Base-by-base conservation (phyloP, 64 coral and sea anemone species). In the Stichodactyla mertensii region DNA sequence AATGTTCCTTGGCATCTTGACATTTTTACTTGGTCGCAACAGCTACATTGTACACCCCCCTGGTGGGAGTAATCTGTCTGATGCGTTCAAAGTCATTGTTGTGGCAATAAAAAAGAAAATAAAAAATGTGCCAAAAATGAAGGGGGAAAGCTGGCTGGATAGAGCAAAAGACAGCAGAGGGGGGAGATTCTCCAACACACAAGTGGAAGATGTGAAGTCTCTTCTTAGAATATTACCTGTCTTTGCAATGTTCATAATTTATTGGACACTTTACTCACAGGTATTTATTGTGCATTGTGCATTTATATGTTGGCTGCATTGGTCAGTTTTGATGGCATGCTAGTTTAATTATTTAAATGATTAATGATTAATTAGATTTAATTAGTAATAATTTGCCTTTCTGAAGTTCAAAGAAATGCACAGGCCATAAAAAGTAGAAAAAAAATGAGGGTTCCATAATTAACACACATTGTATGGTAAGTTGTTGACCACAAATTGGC, bases 211-310 rank as follows among this genome's bases (percentile, higher is more conserved):
- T 61, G 87, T 95, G 18, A 95, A 95, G 80, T 88, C 79, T 15
- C 55, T 95, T 12, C 82, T 95, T 60, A 88, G 67, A 24, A 74
- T 95, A 77, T 61, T 89, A 16, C 93, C 93, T 18, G 85, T 95
- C 7, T 92, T 95, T 61, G 45, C 89, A 15, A 92, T 89, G 27
- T 86, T 87, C 54, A 64, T 95, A 53, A 60, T 89, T 67, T 95
- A 92, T 24, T 95, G 93, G 93, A 84, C 93, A 61, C 71, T 95
- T 58, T 92, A 84, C 66, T 86, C 90, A 16, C 93, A 95, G 93
- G 93, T 95, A 83, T 11, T 54, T 31, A n/a, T 5, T 45, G 36
- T 45, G 36, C n/a, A n/a, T n/a, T n/a, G n/a, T n/a, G n/a, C n/a
- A n/a, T n/a, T n/a, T n/a, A n/a, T n/a, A n/a, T n/a, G n/a, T n/a